Percentiles rank a stretch among this genome's conserved stretches.
Conservation (phyloP, 2,888 invertebrate species). For the Diaperis boleti region DNA sequence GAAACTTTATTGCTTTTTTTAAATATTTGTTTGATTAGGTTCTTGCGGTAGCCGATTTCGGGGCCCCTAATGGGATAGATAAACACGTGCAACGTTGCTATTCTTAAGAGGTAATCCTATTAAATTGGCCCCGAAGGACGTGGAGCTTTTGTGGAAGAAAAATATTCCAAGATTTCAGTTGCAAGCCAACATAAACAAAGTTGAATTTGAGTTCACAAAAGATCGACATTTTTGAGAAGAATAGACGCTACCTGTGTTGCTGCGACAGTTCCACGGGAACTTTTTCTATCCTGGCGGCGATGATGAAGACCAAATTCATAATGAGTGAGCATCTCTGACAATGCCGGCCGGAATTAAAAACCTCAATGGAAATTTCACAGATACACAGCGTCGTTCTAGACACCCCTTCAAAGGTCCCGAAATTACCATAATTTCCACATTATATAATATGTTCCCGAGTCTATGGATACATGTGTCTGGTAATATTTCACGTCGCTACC, state of each 20-base stretch:
- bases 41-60: conserved; percentile 31
- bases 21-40: conserved; percentile 51
- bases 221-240: no score
- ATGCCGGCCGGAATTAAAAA: neutral
- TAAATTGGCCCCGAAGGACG: conserved; percentile 9
- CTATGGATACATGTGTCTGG: conserved; percentile 51
- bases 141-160: conserved; percentile 6
- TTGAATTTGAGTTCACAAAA: neutral
- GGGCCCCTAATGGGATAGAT: conserved; percentile 8
- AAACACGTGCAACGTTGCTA: conserved; percentile 28
- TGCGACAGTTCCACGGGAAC: neutral
- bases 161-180: neutral
- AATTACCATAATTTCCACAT: conserved; percentile 56
- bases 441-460: conserved; percentile 53
- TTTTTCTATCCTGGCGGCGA: neutral
- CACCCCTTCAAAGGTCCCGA: conserved; percentile 30
- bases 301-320: neutral
- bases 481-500: conserved; percentile 48
- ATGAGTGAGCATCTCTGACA: neutral
- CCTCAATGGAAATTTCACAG: conserved; percentile 19
- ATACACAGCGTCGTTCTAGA: neutral
- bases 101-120: conserved; percentile 31
- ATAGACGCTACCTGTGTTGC: neutral
- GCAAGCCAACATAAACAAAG: neutral
- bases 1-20: conserved; percentile 37